phyloP scores from a whole-genome alignment of 2,113 vertebrate genomes.

The Pedetes capensis region DNA sequence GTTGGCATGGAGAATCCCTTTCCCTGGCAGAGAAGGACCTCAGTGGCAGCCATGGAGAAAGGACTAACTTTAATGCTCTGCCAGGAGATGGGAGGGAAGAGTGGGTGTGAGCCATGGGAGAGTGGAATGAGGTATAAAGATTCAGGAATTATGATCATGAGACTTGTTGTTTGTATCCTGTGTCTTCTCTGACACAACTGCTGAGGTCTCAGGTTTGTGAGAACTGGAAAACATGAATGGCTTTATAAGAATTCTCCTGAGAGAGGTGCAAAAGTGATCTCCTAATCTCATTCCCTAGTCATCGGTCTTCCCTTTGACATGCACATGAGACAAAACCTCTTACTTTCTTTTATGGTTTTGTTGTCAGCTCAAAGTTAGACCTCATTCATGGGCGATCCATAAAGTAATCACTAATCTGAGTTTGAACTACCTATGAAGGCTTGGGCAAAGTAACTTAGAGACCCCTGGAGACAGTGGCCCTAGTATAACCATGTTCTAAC shows the following conservation, averaged over 20 bases:
- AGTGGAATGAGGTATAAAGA: neutral
- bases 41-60: neutral
- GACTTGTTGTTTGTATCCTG: neutral
- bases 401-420: neutral
- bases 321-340: neutral
- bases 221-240: neutral
- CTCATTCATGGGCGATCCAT: neutral
- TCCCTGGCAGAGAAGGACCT: neutral
- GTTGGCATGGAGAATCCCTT: neutral
- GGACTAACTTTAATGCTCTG: neutral
- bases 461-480: neutral
- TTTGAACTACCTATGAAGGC: neutral
- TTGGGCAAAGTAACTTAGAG: neutral
- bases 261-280: neutral
- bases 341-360: neutral
- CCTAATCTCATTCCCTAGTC: neutral
- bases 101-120: neutral
- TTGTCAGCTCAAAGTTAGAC: neutral
- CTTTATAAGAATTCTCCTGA: neutral
- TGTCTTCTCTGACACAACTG: neutral
- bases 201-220: neutral
- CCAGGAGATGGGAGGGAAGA: neutral
- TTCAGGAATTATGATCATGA: neutral
- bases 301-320: neutral
- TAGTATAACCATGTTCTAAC: neutral